phyloP scores from a whole-genome alignment of 2,113 vertebrate species.

The Pteronura brasiliensis region DNA sequence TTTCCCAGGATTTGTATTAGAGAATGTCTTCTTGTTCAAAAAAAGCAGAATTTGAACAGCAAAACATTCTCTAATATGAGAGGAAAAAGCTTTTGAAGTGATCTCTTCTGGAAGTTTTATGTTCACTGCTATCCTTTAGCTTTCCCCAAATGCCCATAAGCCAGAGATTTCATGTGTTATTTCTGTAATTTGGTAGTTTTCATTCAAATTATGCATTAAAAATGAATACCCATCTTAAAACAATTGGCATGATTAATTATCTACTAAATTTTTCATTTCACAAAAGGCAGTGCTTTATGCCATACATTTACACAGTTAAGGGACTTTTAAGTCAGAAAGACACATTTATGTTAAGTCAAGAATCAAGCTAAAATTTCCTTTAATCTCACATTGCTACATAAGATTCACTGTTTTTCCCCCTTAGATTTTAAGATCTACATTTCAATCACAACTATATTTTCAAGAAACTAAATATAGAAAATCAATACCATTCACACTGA shows the following conservation, averaged over 20 bases:
- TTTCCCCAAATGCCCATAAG: conserved; percentile 57
- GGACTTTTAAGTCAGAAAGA: conserved; percentile 44
- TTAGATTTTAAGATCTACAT: background rate
- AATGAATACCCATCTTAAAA: conserved; percentile 65
- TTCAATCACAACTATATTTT: background rate
- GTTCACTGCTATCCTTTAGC: conserved; percentile 39
- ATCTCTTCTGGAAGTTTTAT: conserved; percentile 48
- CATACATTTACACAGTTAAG: conserved; percentile 19
- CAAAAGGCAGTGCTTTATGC: conserved; percentile 57
- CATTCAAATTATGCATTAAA: conserved; percentile 68
- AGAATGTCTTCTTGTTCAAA: background rate
- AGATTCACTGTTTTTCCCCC: background rate
- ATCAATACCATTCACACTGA: background rate
- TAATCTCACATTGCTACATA: background rate
- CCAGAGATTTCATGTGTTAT: conserved; percentile 54
- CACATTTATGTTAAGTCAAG: conserved; percentile 27
- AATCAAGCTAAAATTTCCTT: conserved; percentile 40
- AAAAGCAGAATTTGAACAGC: conserved; percentile 19
- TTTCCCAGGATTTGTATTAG: background rate
- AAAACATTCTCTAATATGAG: background rate
- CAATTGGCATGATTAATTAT: conserved; percentile 63
- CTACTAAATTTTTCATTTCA: conserved; percentile 62
- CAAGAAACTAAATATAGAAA: conserved; percentile 8
- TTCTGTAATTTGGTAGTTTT: conserved; percentile 66
- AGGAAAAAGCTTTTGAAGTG: conserved; percentile 1